Conservation (phyloP, 2,888 invertebrate genomes). For the Nemoura dubitans region DNA sequence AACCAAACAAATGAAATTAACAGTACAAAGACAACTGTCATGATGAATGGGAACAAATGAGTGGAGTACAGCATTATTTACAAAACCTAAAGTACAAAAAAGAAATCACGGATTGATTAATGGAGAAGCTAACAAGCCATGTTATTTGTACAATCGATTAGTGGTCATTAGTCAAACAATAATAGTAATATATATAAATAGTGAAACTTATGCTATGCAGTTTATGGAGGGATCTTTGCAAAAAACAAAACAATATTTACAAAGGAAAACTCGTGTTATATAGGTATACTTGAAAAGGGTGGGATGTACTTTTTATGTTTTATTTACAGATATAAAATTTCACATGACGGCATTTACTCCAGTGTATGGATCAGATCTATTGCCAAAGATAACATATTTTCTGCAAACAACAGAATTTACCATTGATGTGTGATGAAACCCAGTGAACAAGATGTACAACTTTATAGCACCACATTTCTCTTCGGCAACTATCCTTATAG, state of each 20-base stretch:
- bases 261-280: background rate
- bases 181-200: background rate
- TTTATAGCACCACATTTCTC: background rate
- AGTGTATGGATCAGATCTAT: background rate
- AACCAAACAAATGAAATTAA: background rate
- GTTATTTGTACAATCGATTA: background rate
- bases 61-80: slow-evolving; percentile 1
- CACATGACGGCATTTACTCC: background rate
- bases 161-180: background rate
- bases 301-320: background rate
- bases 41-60: background rate
- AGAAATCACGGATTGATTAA: background rate
- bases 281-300: background rate
- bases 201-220: background rate
- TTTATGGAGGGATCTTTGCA: background rate
- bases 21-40: background rate
- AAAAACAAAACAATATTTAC: slow-evolving; percentile 10
- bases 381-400: background rate
- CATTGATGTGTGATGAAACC: background rate
- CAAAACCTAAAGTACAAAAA: slow-evolving; percentile 17
- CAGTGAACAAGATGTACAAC: background rate
- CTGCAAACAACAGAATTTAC: background rate
- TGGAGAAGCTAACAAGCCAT: background rate
- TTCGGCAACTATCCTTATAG: background rate
- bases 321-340: background rate